Conservation (phyloP, 2,797 vertebrate species). For the Anabacerthia variegaticeps region DNA sequence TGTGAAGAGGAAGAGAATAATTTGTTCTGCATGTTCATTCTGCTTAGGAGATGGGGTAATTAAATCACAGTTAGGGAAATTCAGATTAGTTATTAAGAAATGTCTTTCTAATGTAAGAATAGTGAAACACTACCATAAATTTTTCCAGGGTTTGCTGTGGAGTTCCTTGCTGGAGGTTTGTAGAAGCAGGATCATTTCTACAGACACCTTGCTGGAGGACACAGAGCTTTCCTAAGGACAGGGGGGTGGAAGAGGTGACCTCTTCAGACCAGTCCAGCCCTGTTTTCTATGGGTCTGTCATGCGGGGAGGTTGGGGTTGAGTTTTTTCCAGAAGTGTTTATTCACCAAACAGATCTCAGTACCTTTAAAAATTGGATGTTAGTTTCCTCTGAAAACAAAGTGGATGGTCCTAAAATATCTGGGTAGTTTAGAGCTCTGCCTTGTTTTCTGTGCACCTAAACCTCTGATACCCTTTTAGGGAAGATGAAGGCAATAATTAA, state of each 20-base stretch:
- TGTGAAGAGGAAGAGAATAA: not conserved
- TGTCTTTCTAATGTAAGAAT: not conserved
- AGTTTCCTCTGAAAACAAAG: not conserved
- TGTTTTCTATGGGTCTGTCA: not conserved
- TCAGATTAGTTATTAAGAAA: slow-evolving; percentile 18
- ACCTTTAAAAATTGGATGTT: not conserved
- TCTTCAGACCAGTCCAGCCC: not conserved
- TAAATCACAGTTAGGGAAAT: slow-evolving; percentile 11
- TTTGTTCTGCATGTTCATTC: slow-evolving; percentile 17
- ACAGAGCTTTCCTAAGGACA: not conserved
- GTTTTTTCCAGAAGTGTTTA: not conserved
- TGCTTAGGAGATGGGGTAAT: not conserved
- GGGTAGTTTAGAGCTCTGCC: not conserved
- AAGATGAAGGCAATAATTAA: not conserved
- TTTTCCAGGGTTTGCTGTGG: not conserved
- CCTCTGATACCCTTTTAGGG: not conserved
- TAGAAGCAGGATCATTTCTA: not conserved
- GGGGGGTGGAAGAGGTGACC: not conserved
- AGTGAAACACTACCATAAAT: not conserved
- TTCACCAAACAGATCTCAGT: not conserved
- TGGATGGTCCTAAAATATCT: not conserved
- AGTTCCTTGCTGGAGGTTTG: not conserved
- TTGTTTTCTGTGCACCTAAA: not conserved
- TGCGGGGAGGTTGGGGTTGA: not conserved
- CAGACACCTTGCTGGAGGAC: not conserved